Evolutionary conservation across 2,797 vertebrate genomes (phyloP).

Genomic region (Serranus cabrilla): DNA sequence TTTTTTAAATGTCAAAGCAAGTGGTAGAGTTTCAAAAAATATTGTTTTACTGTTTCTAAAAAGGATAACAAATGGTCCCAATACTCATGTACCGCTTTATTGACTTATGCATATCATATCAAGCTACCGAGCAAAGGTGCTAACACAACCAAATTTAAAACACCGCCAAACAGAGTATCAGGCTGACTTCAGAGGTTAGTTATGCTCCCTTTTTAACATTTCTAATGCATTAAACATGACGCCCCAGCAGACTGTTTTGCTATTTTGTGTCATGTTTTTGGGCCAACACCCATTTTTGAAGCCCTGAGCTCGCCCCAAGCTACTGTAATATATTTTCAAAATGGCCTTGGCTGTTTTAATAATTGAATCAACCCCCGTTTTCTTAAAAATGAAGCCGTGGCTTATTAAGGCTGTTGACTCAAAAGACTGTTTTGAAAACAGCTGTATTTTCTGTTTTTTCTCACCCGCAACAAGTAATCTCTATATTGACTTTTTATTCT

Average conservation of each 20-base stretch:
- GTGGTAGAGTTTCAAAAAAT: not conserved
- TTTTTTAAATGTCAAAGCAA: not conserved
- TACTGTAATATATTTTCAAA: conserved; percentile 21
- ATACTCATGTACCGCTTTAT: not conserved
- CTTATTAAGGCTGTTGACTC: not conserved
- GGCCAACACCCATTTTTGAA: conserved; percentile 9
- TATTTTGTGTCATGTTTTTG: conserved; percentile 18
- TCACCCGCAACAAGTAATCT: not conserved
- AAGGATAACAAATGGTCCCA: not conserved
- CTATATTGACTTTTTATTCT: not conserved
- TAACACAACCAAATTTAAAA: not conserved
- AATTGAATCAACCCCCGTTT: conserved; percentile 14
- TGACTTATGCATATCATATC: not conserved
- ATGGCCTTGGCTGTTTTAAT: conserved; percentile 18
- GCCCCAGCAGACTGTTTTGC: conserved; percentile 3
- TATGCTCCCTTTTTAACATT: conserved; percentile 17
- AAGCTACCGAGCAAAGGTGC: not conserved
- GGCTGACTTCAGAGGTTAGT: not conserved
- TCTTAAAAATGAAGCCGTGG: not conserved
- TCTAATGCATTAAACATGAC: conserved; percentile 22
- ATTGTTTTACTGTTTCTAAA: not conserved
- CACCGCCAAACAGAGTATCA: not conserved
- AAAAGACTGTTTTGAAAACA: not conserved
- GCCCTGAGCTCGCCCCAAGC: conserved; percentile 16
- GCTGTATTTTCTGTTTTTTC: not conserved